Evolutionary conservation across 2,113 vertebrate genomes (phyloP).

Genomic region (Chroicocephalus ridibundus): DNA sequence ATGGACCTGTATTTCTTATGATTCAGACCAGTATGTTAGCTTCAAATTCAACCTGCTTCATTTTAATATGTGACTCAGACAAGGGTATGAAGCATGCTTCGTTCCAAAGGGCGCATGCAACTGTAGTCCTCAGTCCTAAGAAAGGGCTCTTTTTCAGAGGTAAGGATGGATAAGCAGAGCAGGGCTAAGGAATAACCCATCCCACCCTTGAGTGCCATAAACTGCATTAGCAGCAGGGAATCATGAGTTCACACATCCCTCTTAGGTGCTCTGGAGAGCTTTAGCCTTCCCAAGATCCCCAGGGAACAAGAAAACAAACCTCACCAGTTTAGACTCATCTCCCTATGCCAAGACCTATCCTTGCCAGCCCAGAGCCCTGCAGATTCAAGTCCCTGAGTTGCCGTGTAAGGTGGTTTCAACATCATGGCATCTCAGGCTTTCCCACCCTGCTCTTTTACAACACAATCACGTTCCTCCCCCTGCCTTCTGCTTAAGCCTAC

Average conservation of each 20-base stretch:
- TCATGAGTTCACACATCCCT: neutral
- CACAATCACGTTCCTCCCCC: neutral
- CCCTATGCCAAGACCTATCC: neutral
- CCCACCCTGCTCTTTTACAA: neutral
- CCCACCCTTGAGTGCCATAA: neutral
- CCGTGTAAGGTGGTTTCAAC: fast-evolving
- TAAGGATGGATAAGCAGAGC: neutral
- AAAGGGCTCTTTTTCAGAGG: neutral
- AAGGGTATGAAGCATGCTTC: fast-evolving
- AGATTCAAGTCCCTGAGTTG: neutral
- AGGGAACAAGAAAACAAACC: neutral
- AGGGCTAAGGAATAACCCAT: neutral
- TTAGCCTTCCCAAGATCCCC: neutral
- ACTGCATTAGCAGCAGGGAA: neutral
- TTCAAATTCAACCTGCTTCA: neutral
- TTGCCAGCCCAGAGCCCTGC: neutral
- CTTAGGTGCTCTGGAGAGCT: neutral
- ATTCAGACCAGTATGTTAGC: neutral
- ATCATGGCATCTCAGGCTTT: fast-evolving
- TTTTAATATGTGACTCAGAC: neutral
- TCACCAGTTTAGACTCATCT: neutral
- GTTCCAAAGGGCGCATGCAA: neutral
- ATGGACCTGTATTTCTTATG: neutral
- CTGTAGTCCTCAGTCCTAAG: neutral
- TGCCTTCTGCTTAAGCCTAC: neutral